Evolutionary conservation across 1,140 invertebrate genomes (phyloP).

Genomic region (Brachionus asplanchnoidis): DNA sequence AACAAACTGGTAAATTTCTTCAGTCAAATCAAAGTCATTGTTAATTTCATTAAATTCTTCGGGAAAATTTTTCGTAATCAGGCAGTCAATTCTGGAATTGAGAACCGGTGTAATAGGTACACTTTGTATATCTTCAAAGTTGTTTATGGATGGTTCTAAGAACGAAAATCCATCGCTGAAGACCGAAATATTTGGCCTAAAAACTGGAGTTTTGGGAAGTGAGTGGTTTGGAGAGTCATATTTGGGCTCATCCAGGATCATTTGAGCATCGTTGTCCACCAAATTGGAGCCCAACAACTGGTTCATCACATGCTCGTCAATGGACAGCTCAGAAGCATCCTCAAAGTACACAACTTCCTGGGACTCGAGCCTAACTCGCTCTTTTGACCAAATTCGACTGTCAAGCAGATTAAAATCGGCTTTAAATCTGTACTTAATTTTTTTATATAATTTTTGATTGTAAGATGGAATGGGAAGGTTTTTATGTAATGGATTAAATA

Average conservation of each 20-base stretch:
- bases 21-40: not conserved
- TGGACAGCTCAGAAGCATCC: not conserved
- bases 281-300: not conserved
- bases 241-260: not conserved
- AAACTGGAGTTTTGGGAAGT: not conserved
- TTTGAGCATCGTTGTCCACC: not conserved
- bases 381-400: not conserved
- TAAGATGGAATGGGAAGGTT: not conserved
- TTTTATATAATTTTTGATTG: not conserved
- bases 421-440: not conserved
- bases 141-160: not conserved
- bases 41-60: not conserved
- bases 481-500: not conserved
- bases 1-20: not conserved
- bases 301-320: not conserved
- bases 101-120: not conserved
- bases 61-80: not conserved
- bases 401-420: not conserved
- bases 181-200: not conserved
- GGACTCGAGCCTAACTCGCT: not conserved
- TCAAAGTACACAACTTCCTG: not conserved
- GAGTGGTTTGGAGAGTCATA: not conserved
- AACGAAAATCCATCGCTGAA: not conserved
- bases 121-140: constrained; percentile 1
- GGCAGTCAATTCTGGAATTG: not conserved